These are phyloP conservation scores for Cheiracanthium punctorium DNA, from an alignment of 2,888 invertebrate genomes.

Conservation along the genomic window DNA sequence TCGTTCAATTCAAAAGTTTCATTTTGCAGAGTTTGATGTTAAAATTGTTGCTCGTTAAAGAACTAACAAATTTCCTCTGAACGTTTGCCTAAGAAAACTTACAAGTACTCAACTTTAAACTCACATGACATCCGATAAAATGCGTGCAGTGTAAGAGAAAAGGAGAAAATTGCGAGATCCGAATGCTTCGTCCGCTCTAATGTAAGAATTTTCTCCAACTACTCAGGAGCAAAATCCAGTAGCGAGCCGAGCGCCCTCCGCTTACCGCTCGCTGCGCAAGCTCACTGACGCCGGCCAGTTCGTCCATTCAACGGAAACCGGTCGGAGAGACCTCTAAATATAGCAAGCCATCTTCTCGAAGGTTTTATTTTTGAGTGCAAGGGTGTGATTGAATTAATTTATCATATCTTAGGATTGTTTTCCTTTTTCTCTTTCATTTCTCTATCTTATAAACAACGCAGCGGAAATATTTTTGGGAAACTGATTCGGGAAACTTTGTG, in stretches of 20 bases:
- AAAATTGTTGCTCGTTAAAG: no score
- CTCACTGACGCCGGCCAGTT: constrained; percentile 31
- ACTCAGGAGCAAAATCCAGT: constrained; percentile 26
- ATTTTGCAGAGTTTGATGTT: no score
- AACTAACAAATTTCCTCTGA: no score
- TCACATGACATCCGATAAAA: background rate
- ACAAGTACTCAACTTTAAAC: background rate
- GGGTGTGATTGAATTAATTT: constrained; percentile 32
- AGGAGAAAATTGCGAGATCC: background rate
- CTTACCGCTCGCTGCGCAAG: constrained; percentile 12
- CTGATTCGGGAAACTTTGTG: no score
- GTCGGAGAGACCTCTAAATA: constrained; percentile 40
- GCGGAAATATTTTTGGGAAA: no score
- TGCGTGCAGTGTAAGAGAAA: background rate
- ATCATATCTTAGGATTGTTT: background rate
- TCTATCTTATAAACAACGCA: no score
- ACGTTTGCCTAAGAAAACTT: no score
- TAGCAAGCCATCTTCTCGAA: constrained; percentile 35
- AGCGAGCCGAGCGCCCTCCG: constrained; percentile 21
- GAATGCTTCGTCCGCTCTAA: constrained; percentile 13
- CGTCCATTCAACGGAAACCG: constrained; percentile 45
- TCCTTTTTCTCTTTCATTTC: no score
- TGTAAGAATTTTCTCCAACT: constrained; percentile 34
- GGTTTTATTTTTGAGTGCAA: constrained; percentile 23
- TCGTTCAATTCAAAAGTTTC: no score